Base-by-base conservation (phyloP, 2,888 invertebrate species). In the Cheilosia scutellata region DNA sequence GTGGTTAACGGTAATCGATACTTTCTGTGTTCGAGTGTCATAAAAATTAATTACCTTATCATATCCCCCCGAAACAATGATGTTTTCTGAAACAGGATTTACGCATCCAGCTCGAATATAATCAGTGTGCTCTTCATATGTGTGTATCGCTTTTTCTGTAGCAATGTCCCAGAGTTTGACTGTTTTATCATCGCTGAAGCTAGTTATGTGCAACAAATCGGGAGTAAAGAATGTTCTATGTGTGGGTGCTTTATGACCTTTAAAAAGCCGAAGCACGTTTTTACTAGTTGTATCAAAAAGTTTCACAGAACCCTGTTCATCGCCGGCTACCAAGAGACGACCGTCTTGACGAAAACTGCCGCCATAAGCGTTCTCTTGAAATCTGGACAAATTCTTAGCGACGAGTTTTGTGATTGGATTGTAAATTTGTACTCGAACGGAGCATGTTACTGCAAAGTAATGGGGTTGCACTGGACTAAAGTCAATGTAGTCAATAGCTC, bases 391-490 rank as follows among this genome's bases (percentile, higher is more conserved):
- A 90, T 96, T 97, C 90, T 96, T 97, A 0, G 95, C 94, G 0
- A 96, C 96, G 76, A 96, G 93, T 92, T 97, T 97, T 42, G 97
- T 97, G 55, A 97, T 95, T 1, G 97, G 96, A 92, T 97, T 97
- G 91, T 97, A 98, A 16, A 98, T 94, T 93, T 96, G 95, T 88
- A 98, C 96, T 90, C 97, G 94, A 0, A 97, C 96, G 0, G 98
- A 98, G 91, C 97, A 97, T 71, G 99, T 98, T 20, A 98, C 96
- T 6, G 98, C 98, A 93, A 98, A 97, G 91, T 97, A 95, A 93
- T 97, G 95, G 0, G 98, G 98, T 90, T 97, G 96, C 9, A 96
- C 94, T 0, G 97, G 97, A 83, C 97, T 96, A 90, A 99, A 97
- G 91, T 98, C 96, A 53, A 99, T 95, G 90, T 97, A 96, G 90